A percentile compares a stretch with the other conserved stretches of the same genome.
Conservation (phyloP, 2,888 invertebrate species). For the Plemyria rubiginata region DNA sequence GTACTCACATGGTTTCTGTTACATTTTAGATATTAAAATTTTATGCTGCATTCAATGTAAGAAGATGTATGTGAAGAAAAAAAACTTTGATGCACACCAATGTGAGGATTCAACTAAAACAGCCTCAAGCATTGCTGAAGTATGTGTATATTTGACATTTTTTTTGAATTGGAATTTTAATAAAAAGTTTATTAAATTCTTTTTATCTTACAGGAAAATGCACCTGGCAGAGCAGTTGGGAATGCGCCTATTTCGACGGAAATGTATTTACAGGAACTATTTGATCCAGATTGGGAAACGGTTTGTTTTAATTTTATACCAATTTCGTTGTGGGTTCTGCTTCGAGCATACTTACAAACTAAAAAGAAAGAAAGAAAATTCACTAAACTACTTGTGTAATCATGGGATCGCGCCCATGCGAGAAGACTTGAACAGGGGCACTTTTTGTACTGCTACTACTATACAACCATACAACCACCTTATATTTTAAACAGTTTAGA, state of each 20-base stretch:
- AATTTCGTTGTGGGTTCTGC: too few species aligned
- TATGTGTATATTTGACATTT: constrained; percentile 26
- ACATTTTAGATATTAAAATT: constrained; percentile 64
- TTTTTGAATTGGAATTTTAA: background rate
- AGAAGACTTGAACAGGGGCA: too few species aligned
- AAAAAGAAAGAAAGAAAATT: too few species aligned
- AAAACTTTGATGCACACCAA: constrained; percentile 58
- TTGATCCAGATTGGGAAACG: constrained; percentile 56
- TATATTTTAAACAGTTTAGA: too few species aligned
- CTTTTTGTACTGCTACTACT: too few species aligned
- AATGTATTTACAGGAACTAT: constrained; percentile 56
- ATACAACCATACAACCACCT: too few species aligned
- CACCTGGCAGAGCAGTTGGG: constrained; percentile 37
- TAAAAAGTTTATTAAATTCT: background rate
- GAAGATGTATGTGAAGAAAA: constrained; percentile 66
- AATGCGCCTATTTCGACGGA: constrained; percentile 50
- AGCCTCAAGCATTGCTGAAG: constrained; percentile 31
- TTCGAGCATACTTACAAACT: too few species aligned
- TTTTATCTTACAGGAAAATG: constrained; percentile 43
- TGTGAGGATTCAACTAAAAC: constrained; percentile 47
- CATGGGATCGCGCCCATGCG: too few species aligned
- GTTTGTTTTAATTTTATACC: constrained; percentile 40
- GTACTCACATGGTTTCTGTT: background rate
- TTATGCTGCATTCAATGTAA: constrained; percentile 68
- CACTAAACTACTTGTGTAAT: too few species aligned